Base-by-base conservation (phyloP, 2,888 invertebrate species). In the Laothoe populi region DNA sequence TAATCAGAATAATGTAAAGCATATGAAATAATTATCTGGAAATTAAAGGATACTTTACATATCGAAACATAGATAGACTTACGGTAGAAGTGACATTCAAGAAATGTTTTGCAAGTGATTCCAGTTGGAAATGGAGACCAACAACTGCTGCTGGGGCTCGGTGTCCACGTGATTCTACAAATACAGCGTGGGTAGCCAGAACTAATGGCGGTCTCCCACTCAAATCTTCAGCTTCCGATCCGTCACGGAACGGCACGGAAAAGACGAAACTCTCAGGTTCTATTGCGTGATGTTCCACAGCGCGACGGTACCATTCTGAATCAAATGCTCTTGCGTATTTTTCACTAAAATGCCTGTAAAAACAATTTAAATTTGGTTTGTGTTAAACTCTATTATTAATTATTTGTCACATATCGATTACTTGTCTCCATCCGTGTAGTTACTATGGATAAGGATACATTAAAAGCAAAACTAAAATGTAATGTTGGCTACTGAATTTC, bases 231-330 rank as follows among this genome's bases (percentile, higher is more conserved):
- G 82, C 83, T 64, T 90, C 92, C 0, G 87, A 79, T 0, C 86
- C 88, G 59, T 96, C 95, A 74, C 96, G 95, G 83, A 96, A 97
- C 0, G 97, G 96, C 35, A 97, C 96, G 57, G 98, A 97, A 87
- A 96, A 98, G 0, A 98, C 98, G 83, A 98, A 98, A 82, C 98
- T 97, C 75, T 97, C 97, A 0, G 96, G 96, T 74, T 98, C 97
- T 60, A 97, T 95, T 0, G 95, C 91, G 80, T 98, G 96, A 75
- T 98, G 98, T 82, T 98, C 98, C 0, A 98, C 97, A 0, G 98
- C 98, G 60, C 98, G 93, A 72, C 96, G 96, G 82, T 98, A 98
- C 98, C 98, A 98, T 40, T 97, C 95, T 64, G 97, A 96, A 79
- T 98, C 98, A 89, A 96, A 97, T 0, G 97, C 97, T 66, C 96